phyloP scores from a whole-genome alignment of 2,113 vertebrate genomes.

The Eurypyga helias region DNA sequence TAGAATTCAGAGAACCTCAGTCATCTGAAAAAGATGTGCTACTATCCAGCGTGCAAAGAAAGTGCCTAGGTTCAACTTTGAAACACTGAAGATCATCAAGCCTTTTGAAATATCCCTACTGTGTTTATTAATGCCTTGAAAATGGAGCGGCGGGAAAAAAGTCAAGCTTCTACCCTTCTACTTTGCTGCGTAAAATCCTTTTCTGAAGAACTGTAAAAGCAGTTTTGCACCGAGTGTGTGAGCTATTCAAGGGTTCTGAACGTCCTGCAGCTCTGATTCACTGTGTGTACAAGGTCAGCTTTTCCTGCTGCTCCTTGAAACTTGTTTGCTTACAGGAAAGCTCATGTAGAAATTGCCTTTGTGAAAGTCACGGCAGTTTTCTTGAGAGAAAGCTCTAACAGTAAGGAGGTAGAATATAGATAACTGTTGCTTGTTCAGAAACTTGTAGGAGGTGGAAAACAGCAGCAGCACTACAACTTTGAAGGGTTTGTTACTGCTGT shows the following conservation, averaged over 20 bases:
- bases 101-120: not conserved
- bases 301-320: not conserved
- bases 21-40: not conserved
- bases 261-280: not conserved
- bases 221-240: not conserved
- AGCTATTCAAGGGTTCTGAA: not conserved
- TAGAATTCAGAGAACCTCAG: not conserved
- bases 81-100: not conserved
- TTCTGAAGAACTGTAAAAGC: not conserved
- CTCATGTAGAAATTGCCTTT: not conserved
- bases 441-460: not conserved
- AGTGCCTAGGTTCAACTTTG: not conserved
- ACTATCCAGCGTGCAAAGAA: not conserved
- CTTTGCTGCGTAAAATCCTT: not conserved
- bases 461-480: not conserved
- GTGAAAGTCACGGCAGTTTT: not conserved
- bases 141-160: not conserved
- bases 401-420: not conserved
- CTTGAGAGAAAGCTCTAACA: not conserved
- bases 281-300: not conserved
- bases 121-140: not conserved
- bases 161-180: not conserved
- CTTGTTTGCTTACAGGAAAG: not conserved
- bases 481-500: not conserved
- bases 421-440: not conserved